phyloP scores from a whole-genome alignment of 2,888 invertebrate species.

The Drosophila nigritarsus region DNA sequence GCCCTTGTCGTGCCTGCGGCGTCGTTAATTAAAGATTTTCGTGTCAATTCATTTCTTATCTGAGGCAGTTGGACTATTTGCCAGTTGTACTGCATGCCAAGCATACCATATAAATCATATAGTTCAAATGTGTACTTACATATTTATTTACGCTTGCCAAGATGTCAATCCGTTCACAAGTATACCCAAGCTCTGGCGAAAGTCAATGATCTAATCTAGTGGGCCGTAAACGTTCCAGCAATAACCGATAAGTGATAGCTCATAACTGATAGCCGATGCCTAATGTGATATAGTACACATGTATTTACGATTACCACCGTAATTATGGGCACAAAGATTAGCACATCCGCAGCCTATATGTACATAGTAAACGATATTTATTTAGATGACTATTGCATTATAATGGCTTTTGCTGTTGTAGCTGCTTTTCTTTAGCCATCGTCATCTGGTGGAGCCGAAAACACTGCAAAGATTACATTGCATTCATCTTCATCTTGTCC shows the following conservation, averaged over 20 bases:
- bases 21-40: slow-evolving; percentile 66
- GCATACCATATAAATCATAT: background rate
- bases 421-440: slow-evolving; percentile 9
- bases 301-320: slow-evolving; percentile 35
- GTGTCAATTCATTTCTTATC: slow-evolving; percentile 52
- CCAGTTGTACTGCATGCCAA: background rate
- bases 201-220: slow-evolving; percentile 22
- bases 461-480: background rate
- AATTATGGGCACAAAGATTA: slow-evolving; percentile 22
- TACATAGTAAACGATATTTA: slow-evolving; percentile 8
- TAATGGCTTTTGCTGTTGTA: slow-evolving; percentile 21
- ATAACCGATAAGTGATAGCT: slow-evolving; percentile 35
- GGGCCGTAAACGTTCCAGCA: slow-evolving; percentile 55
- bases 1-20: slow-evolving; percentile 34
- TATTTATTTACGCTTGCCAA: background rate
- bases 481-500: background rate
- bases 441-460: background rate
- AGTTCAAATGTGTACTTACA: background rate
- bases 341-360: background rate
- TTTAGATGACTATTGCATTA: slow-evolving; percentile 13
- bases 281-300: slow-evolving; percentile 31
- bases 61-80: slow-evolving; percentile 28
- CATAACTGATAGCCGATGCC: slow-evolving; percentile 3
- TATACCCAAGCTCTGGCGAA: background rate
- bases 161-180: background rate